Conservation (phyloP, 2,113 vertebrate species). For the Ceyx cyanopectus region DNA sequence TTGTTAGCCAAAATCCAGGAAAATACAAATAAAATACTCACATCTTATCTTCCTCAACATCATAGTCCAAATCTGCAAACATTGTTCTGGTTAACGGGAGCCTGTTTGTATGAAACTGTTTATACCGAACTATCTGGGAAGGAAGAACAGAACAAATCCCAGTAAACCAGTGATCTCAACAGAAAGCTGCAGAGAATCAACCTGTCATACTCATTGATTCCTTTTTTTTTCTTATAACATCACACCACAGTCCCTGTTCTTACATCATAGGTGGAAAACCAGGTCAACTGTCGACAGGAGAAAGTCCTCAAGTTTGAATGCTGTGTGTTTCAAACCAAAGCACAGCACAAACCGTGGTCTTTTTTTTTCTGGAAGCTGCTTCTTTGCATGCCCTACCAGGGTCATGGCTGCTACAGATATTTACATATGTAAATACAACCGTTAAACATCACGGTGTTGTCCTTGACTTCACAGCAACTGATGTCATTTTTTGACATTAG, state of each 20-base stretch:
- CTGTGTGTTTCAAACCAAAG: background rate
- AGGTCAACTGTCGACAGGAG: background rate
- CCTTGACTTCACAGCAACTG: background rate
- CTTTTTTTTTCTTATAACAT: no score
- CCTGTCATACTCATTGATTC: background rate
- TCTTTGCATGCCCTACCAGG: background rate
- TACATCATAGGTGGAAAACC: background rate
- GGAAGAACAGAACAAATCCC: background rate
- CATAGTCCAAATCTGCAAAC: slow-evolving; percentile 96
- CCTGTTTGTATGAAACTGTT: background rate
- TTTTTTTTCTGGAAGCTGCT: background rate
- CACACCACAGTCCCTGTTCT: background rate
- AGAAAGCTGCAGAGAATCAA: background rate
- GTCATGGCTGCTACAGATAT: rapidly evolving
- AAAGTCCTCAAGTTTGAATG: background rate
- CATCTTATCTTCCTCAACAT: slow-evolving; percentile 97
- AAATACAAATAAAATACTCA: slow-evolving; percentile 75
- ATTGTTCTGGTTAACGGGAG: slow-evolving; percentile 66
- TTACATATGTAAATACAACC: background rate
- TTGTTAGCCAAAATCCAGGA: background rate
- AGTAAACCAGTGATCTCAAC: rapidly evolving
- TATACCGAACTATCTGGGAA: slow-evolving; percentile 23
- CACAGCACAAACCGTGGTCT: background rate
- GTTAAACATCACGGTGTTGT: rapidly evolving
- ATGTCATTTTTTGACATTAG: rapidly evolving